Conservation (phyloP, 64 coral and sea anemone species). For the Pocillopora verrucosa region DNA sequence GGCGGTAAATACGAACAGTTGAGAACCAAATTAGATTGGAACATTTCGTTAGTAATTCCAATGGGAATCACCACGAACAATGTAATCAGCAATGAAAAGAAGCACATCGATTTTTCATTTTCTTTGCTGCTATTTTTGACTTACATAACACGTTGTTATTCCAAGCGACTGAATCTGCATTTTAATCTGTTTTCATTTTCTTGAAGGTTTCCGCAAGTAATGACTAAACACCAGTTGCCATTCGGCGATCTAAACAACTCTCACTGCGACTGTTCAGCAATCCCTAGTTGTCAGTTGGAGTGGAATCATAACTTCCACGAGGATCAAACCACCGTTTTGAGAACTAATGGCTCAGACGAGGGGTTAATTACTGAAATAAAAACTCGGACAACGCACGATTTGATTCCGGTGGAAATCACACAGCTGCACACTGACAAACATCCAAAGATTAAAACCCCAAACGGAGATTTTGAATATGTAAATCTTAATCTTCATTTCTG, state of each 20-base stretch:
- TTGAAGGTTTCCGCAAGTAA: background rate
- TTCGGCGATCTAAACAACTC: background rate
- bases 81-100: too few relatives aligned
- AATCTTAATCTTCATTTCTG: background rate
- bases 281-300: background rate
- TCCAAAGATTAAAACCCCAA: background rate
- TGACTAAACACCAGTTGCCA: background rate
- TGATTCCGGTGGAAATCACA: background rate
- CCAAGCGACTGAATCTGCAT: background rate
- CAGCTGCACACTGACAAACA: background rate
- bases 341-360: background rate
- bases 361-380: background rate
- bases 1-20: too few relatives aligned
- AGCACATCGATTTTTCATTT: too few relatives aligned
- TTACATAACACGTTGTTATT: background rate
- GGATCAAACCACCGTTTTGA: background rate
- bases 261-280: background rate
- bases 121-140: too few relatives aligned
- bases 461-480: slow-evolving; percentile 1
- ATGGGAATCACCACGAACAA: too few relatives aligned
- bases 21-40: too few relatives aligned
- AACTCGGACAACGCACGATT: background rate
- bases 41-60: too few relatives aligned
- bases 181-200: background rate
- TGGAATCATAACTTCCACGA: background rate